Conservation (phyloP, 2,113 vertebrate species). For the Beaufortia kweichowensis region DNA sequence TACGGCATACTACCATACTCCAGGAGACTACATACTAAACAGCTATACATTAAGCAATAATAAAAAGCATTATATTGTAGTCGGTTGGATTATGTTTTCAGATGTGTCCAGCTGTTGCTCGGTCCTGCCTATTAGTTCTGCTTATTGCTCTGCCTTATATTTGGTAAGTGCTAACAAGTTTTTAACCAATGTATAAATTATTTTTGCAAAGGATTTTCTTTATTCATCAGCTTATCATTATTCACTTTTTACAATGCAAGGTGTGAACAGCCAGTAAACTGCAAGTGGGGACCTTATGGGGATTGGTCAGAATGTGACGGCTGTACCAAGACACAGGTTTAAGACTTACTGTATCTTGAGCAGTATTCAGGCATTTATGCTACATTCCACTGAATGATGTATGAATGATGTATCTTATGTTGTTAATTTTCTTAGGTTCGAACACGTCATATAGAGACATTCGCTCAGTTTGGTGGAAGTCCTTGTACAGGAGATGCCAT, state of each 20-base stretch:
- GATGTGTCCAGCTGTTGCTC: conserved; percentile 9
- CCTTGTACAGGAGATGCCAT: conserved; percentile 72
- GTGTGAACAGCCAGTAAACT: conserved; percentile 71
- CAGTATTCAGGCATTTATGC: neutral
- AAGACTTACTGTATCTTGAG: neutral
- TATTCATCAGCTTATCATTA: neutral
- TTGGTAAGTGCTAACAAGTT: conserved; percentile 48
- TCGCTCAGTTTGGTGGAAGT: conserved; percentile 83
- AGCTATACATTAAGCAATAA: neutral
- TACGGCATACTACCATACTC: too few relatives aligned
- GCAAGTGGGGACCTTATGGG: conserved; percentile 80
- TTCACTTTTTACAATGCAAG: conserved; percentile 53
- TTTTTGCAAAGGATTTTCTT: too few relatives aligned
- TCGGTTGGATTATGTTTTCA: conserved; percentile 32
- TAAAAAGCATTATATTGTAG: neutral
- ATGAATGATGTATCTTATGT: neutral
- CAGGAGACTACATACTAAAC: neutral
- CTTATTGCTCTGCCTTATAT: conserved; percentile 18
- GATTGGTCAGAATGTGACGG: conserved; percentile 87
- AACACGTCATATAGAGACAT: conserved; percentile 73
- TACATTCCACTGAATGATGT: too few relatives aligned
- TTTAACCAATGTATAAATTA: too few relatives aligned
- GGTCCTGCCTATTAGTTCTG: conserved; percentile 22
- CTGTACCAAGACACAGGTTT: conserved; percentile 76
- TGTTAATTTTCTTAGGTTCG: conserved; percentile 71